Base-by-base conservation (phyloP, 2,797 vertebrate species). In the Sebastes iracundus region DNA sequence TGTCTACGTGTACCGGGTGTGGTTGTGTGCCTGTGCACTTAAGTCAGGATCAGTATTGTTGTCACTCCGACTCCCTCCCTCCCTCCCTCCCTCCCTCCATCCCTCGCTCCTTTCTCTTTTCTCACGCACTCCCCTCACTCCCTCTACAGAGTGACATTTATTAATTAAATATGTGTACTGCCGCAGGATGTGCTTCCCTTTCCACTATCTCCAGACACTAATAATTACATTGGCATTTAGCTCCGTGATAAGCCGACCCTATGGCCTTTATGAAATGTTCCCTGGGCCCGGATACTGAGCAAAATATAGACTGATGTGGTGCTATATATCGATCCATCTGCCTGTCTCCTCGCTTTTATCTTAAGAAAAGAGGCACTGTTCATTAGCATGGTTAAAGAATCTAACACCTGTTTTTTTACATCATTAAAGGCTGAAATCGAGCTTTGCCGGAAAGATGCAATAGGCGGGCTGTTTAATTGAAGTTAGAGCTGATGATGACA, bases 161-260 rank as follows among this genome's bases (percentile, higher is more conserved):
- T 95, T 94, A 94, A 95, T 95, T 94, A 94, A 95, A 94, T 95
- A 94, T 89, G 91, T 93, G 90, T 92, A 85, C 85, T 90, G 92
- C 93, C 90, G 85, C 89, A 84, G 94, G 94, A 94, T 89, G 87
- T 87, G 83, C 90, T 89, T 93, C 87, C 92, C 83, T 93, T 90
- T 90, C 84, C 87, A 89, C 91, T 91, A 92, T 95, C 93, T 93
- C 90, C 92, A 95, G 95, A 95, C 93, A 92, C 93, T 95, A 94
- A 95, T 96, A 96, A 96, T 96, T 95, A 96, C 95, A 94, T 95
- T 96, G 96, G 94, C 96, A 96, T 96, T 96, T 96, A 96, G 93
- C 94, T 93, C 81, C 23, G 80, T 92, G 92, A 95, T 95, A 94
- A 94, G 91, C 88, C 88, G 79, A 92, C 94, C 94, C 95, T 91